Base-by-base conservation (phyloP, 2,113 vertebrate genomes). In the Bubo blakistoni region DNA sequence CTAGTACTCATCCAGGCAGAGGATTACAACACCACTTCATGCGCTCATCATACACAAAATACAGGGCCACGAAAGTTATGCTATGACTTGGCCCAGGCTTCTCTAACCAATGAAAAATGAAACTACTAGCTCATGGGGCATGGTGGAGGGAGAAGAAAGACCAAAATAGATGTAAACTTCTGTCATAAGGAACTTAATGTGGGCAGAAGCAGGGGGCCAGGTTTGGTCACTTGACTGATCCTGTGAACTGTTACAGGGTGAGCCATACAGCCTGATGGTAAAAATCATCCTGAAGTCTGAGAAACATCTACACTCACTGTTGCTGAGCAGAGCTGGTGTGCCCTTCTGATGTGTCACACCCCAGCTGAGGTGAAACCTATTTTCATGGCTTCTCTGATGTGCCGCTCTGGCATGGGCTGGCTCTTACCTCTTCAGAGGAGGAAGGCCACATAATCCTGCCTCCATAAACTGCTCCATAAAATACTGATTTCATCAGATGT, bases 121-220 rank as follows among this genome's bases (percentile, higher is more conserved):
- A 90, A 29, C 30, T 63, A 55, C 13, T 8, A 59, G 10, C 16
- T 81, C 5, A 6, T 19, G 34, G 10, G 21, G 2, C 1, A 2
- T 58, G 32, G 44, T 67, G 46, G 77, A 66, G 44, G 46, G 34
- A 88, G 47, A 92, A 54, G 32, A 57, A 21, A 34, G 34, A 12
- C 24, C 1, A 1, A 44, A 40, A 46, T 7, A 36, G 47, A 13
- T 32, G 32, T 0, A 59, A 77, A 51, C 13, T 61, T 61, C 4
- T 42, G 18, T 81, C n/a, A 5, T n/a, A 38, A 71, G 44, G 78
- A 51, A 59, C 38, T 79, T 90, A 30, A 34, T 0, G 2, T 13
- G 42, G 24, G 29, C 46, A 76, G 79, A 46, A 86, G 54, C 42
- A 44, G 54, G 24, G 36, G 6, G 11, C 36, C 11, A 24, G 51